Evolutionary conservation across 2,797 vertebrate genomes (phyloP).

Genomic region (Pangasius sanitwongsei): DNA sequence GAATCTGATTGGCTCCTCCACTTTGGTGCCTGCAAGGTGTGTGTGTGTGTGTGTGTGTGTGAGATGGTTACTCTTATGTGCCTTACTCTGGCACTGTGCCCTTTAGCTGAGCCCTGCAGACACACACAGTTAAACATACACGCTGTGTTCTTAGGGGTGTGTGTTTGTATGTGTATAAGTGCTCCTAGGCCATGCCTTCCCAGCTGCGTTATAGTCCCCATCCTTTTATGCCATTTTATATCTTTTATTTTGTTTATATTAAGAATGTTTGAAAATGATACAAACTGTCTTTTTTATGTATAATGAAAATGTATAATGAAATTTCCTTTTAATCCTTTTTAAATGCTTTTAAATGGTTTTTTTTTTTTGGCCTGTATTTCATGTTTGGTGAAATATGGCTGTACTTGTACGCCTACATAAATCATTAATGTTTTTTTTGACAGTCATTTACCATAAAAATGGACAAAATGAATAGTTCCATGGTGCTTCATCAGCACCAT

Average conservation of each 20-base stretch:
- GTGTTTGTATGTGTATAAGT: background rate
- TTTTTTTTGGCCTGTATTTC: background rate
- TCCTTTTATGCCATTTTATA: background rate
- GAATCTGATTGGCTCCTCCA: conserved; percentile 62
- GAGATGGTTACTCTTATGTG: conserved; percentile 55
- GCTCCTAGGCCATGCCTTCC: background rate
- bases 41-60: conserved; percentile 57
- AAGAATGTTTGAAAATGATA: background rate
- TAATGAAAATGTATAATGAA: too few species aligned
- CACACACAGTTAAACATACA: conserved; percentile 20
- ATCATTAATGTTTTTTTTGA: background rate
- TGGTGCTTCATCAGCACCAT: conserved; percentile 1
- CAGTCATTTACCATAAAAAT: background rate
- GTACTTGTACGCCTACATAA: background rate
- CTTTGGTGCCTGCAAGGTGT: conserved; percentile 33
- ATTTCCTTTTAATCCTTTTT: background rate
- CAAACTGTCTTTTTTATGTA: background rate
- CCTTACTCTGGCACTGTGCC: conserved; percentile 72
- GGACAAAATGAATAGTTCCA: background rate
- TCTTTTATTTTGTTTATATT: background rate
- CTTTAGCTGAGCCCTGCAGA: conserved; percentile 49
- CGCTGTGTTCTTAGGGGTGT: background rate
- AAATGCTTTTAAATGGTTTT: background rate
- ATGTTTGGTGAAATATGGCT: background rate
- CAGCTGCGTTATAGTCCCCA: background rate